A percentile compares a stretch with the other conserved stretches of the same genome.
phyloP scores from a whole-genome alignment of 2,113 vertebrate genomes.

The Sinocyclocheilus rhinocerous region DNA sequence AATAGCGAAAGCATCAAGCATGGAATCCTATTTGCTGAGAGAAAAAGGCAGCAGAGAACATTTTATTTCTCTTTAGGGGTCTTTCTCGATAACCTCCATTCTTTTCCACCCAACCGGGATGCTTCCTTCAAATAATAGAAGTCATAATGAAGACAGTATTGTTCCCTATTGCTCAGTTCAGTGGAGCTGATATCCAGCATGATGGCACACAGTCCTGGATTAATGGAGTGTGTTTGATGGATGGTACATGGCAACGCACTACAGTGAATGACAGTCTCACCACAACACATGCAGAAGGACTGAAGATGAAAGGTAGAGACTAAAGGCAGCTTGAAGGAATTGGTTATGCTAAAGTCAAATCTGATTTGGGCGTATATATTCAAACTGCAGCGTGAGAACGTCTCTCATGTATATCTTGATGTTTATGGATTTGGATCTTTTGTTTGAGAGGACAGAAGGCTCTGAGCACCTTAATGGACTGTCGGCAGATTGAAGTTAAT shows the following conservation, averaged over 20 bases:
- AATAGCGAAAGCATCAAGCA: conserved; percentile 49
- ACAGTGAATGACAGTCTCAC: conserved; percentile 50
- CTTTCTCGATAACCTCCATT: conserved; percentile 34
- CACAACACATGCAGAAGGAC: conserved; percentile 14
- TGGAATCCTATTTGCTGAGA: conserved; percentile 50
- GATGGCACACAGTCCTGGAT: conserved; percentile 64
- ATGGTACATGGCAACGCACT: conserved; percentile 55
- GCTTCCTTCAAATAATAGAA: conserved; percentile 50
- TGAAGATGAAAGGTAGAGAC: conserved; percentile 8
- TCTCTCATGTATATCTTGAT: neutral
- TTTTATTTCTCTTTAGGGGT: conserved; percentile 55
- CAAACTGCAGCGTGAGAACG: neutral
- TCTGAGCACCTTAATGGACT: neutral
- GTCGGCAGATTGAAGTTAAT: neutral
- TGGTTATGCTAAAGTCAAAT: neutral
- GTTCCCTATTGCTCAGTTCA: conserved; percentile 54
- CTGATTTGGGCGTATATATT: neutral
- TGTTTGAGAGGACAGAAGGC: neutral
- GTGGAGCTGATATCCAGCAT: conserved; percentile 55
- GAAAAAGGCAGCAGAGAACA: conserved; percentile 33
- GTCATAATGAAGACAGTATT: conserved; percentile 64
- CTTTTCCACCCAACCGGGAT: conserved; percentile 33
- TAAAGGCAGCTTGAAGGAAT: neutral
- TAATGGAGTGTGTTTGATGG: conserved; percentile 70
- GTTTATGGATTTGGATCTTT: neutral